Base-by-base conservation (phyloP, 2,888 invertebrate genomes). In the Drosophila peninsularis region DNA sequence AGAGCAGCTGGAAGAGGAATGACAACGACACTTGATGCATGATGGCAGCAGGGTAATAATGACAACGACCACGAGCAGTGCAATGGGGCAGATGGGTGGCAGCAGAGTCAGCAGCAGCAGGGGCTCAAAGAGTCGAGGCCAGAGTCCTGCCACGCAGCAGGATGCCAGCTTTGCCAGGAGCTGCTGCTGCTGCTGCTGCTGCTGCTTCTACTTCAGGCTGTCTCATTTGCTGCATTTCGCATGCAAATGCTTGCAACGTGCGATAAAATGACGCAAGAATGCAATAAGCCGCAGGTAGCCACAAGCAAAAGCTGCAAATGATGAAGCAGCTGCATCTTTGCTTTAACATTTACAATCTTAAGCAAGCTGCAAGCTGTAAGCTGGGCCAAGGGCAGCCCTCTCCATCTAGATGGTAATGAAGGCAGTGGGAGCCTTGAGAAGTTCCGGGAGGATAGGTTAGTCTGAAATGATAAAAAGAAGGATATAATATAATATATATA, bases 11-110 rank as follows among this genome's bases (percentile, higher is more conserved):
- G 27, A 36, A 60, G 55, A 47, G 52, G 67, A 86, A 66, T 82
- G 88, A 78, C 88, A 88, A 75, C 71, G 86, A 82, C 83, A 86
- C 86, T 88, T 83, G 83, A 83, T 88, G 87, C 87, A 83, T 85
- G 88, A 86, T 88, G 88, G 88, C 80, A 85, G 83, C 83, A 69
- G 81, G 88, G 88, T 73, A 88, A 88, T 83, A 83, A 83, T 83
- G 83, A 83, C 83, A 88, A 75, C 88, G 75, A 64, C 58, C 55
- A 71, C 77, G 69, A 44, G 57, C 63, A 70, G 77, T 80, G 81
- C 83, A 85, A 71, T 62, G 81, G 55, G 61, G 67, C 67, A 71
- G 75, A 78, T 68, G 73, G 57, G 42, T 11, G n/a, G 36, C 36
- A 36, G 49, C 36, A 36, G 6, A n/a, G n/a, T 1, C 34, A 42